phyloP scores from a whole-genome alignment of 2,113 vertebrate genomes.

The Grammomys surdaster region DNA sequence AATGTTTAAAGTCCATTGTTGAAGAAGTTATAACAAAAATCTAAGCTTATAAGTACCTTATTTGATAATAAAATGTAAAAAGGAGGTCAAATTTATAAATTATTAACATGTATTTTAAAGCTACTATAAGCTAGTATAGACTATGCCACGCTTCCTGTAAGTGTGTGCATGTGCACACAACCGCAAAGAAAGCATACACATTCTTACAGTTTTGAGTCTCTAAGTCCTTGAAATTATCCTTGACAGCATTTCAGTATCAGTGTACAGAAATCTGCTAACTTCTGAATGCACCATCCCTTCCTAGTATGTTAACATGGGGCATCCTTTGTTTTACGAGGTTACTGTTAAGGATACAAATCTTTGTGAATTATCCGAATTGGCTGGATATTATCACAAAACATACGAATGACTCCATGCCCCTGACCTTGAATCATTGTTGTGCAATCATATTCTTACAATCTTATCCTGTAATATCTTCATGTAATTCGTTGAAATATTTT shows the following conservation, averaged over 20 bases:
- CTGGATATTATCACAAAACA: background rate
- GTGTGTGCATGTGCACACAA: background rate
- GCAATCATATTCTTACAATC: background rate
- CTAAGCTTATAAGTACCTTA: background rate
- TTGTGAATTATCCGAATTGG: background rate
- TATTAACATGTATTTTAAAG: background rate
- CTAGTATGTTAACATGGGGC: background rate
- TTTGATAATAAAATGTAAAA: background rate
- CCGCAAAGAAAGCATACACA: background rate
- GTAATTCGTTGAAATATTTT: background rate
- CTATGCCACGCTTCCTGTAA: background rate
- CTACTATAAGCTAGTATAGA: background rate
- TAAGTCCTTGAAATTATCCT: background rate
- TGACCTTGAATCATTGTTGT: background rate
- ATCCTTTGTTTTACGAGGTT: background rate
- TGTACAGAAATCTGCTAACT: background rate
- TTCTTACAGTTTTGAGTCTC: background rate
- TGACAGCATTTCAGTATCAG: background rate
- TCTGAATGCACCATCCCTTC: background rate
- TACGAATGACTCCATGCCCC: background rate
- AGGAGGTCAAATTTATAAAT: conserved; percentile 1
- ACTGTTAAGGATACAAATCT: background rate
- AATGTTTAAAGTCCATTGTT: background rate
- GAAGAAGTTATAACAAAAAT: background rate
- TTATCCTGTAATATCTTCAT: background rate